A percentile compares a stretch with the other conserved stretches of the same genome.
phyloP scores from a whole-genome alignment of 37 sponge, comb jelly and placozoan genomes.

The Eunapius fragilis region DNA sequence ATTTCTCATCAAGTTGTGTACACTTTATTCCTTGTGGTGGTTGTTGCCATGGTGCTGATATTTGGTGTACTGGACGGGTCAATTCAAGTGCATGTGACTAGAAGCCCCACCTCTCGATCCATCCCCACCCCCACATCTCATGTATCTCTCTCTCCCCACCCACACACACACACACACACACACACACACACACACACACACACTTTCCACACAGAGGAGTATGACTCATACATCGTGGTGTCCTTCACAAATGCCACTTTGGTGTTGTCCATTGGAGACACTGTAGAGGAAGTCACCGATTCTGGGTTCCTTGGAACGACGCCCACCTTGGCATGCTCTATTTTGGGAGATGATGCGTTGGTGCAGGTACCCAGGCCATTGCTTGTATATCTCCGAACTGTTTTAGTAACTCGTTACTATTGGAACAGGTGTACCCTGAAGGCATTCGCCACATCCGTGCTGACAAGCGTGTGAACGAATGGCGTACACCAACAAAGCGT shows the following conservation, averaged over 20 bases:
- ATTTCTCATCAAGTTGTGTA: no score
- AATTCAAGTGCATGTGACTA: no score
- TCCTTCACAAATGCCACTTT: slow-evolving; percentile 99
- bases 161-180: background rate
- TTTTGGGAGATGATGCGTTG: slow-evolving; percentile 95
- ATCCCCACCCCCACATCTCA: no score
- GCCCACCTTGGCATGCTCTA: slow-evolving; percentile 91
- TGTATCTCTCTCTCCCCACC: background rate
- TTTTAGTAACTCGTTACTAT: background rate
- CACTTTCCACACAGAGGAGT: slow-evolving; percentile 85
- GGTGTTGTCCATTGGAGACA: slow-evolving; percentile 98
- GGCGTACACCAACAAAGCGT: slow-evolving; percentile 92
- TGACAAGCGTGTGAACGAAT: slow-evolving; percentile 96
- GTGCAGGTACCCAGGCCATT: slow-evolving; percentile 71
- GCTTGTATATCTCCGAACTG: background rate
- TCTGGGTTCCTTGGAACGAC: slow-evolving; percentile 98
- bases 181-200: no score
- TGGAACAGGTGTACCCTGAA: slow-evolving; percentile 88
- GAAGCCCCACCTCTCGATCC: no score
- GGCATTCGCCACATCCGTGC: slow-evolving; percentile 97
- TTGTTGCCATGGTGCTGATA: no score
- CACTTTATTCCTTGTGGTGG: no score
- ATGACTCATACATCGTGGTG: slow-evolving; percentile 95
- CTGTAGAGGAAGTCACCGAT: slow-evolving; percentile 98
- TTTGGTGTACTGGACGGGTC: no score